Evolutionary conservation across 2,113 vertebrate species (phyloP).

Genomic region (Symphodus melops): DNA sequence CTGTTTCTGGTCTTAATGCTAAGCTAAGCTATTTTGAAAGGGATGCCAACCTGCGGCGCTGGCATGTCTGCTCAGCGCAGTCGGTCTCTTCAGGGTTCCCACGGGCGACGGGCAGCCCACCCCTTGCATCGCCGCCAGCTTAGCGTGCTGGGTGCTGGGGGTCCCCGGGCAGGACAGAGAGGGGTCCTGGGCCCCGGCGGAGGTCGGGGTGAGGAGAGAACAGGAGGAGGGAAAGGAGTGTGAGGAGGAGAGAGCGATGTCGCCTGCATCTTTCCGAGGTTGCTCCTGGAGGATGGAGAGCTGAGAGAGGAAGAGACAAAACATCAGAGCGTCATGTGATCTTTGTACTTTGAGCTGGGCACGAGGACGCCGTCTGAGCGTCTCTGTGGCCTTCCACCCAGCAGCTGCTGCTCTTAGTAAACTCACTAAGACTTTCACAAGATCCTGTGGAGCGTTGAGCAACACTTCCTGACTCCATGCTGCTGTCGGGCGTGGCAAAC

Average conservation of each 20-base stretch:
- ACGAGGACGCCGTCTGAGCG: neutral
- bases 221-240: neutral
- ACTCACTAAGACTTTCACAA: slow-evolving; percentile 78
- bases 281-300: slow-evolving; percentile 85
- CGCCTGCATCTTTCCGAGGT: slow-evolving; percentile 85
- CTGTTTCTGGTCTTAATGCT: neutral
- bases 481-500: slow-evolving; percentile 65
- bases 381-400: neutral
- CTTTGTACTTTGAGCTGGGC: neutral
- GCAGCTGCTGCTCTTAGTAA: slow-evolving; percentile 44
- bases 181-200: slow-evolving; percentile 48
- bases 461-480: slow-evolving; percentile 76
- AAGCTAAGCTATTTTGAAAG: fast-evolving
- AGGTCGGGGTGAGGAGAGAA: slow-evolving; percentile 3
- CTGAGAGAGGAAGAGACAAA: slow-evolving; percentile 45
- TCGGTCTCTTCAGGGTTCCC: slow-evolving; percentile 89
- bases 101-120: slow-evolving; percentile 78
- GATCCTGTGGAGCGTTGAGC: slow-evolving; percentile 65
- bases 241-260: slow-evolving; percentile 35
- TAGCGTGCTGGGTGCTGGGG: slow-evolving; percentile 58
- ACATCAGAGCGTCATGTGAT: neutral
- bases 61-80: slow-evolving; percentile 92
- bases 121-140: slow-evolving; percentile 64
- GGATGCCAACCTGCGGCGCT: slow-evolving; percentile 83
- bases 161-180: slow-evolving; percentile 74